phyloP scores from a whole-genome alignment of 2,113 vertebrate species.

The human region DNA sequence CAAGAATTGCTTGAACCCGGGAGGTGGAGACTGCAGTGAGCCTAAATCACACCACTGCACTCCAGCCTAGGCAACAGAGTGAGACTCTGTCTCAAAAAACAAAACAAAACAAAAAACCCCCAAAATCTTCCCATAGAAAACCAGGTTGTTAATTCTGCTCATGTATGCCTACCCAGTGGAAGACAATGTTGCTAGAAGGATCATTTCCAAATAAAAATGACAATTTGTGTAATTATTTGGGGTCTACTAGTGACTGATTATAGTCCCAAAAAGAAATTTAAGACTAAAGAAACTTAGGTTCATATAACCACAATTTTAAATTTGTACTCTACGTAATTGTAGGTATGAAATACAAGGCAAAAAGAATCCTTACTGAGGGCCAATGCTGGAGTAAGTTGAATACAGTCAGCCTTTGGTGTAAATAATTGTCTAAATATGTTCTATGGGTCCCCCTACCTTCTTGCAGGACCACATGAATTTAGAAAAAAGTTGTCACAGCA shows the following conservation, averaged over 20 bases:
- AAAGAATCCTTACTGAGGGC: not conserved
- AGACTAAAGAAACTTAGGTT: not conserved
- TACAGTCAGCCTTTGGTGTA: not conserved
- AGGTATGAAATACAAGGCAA: not conserved
- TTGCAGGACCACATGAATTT: not conserved
- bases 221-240: not conserved
- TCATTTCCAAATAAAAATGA: slow-evolving; percentile 39
- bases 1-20: no score
- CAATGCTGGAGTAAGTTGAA: not conserved
- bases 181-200: not conserved
- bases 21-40: no score
- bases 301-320: not conserved
- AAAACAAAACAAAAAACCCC: not conserved
- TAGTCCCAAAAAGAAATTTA: not conserved
- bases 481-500: slow-evolving; percentile 11
- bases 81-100: no score
- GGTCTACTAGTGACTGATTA: not conserved
- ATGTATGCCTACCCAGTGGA: not conserved
- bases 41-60: no score
- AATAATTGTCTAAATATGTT: not conserved
- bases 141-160: not conserved
- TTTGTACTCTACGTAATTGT: not conserved
- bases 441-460: not conserved
- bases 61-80: no score
- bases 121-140: not conserved